Percentiles rank a stretch among this genome's conserved stretches.
Evolutionary conservation across 2,797 vertebrate genomes (phyloP).

Genomic region (Propithecus perrieri): DNA sequence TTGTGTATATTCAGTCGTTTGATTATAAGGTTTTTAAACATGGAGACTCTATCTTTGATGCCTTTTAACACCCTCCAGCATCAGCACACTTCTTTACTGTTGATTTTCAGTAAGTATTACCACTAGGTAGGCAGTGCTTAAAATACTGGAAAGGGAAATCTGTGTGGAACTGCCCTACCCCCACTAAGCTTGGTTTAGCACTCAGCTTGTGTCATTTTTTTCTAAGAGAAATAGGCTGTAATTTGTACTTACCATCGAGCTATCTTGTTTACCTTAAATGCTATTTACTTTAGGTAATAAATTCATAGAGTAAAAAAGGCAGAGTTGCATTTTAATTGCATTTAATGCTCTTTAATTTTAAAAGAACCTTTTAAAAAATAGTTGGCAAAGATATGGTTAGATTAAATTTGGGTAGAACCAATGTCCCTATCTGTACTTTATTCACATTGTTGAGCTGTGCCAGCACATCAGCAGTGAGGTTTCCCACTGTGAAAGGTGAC

Average conservation of each 20-base stretch:
- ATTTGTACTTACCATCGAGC: background rate
- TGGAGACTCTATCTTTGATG: background rate
- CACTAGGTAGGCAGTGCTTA: background rate
- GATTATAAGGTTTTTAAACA: conserved; percentile 17
- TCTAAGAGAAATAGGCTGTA: background rate
- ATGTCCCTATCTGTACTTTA: background rate
- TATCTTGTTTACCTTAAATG: conserved; percentile 11
- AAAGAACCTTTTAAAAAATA: background rate
- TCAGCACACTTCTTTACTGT: background rate
- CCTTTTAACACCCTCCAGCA: background rate
- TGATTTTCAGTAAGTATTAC: conserved; percentile 27
- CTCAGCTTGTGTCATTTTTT: background rate
- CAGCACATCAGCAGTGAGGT: background rate
- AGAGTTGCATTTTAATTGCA: background rate
- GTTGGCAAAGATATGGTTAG: background rate
- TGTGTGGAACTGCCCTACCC: background rate
- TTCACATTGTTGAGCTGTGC: background rate
- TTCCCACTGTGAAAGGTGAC: conserved; percentile 44
- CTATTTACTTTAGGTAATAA: conserved; percentile 37
- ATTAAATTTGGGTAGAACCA: background rate
- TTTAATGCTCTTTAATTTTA: background rate
- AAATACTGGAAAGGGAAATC: background rate
- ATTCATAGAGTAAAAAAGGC: background rate
- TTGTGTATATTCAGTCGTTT: conserved; percentile 19
- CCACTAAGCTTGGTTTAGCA: background rate